phyloP scores from a whole-genome alignment of 2,888 invertebrate genomes.

The Boloria euphrosyne region DNA sequence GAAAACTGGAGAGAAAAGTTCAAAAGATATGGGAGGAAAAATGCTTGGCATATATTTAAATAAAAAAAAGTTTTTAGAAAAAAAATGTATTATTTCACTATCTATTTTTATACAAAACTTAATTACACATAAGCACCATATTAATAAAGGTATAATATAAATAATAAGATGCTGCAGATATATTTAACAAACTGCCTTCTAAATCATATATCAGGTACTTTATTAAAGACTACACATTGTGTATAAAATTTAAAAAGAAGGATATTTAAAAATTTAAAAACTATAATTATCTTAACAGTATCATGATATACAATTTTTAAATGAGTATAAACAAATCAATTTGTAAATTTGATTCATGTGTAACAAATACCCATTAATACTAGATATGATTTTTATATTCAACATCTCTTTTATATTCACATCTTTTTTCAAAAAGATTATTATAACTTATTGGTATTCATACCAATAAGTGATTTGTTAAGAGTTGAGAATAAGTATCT shows the following conservation, averaged over 20 bases:
- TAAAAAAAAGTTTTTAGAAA: slow-evolving; percentile 53
- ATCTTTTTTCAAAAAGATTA: too few species aligned
- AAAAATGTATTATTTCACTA: slow-evolving; percentile 43
- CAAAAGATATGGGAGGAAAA: slow-evolving; percentile 72
- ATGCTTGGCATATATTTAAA: slow-evolving; percentile 63
- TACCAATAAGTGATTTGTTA: too few species aligned
- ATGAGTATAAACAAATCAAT: background rate
- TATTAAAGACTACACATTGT: slow-evolving; percentile 41
- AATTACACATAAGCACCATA: slow-evolving; percentile 61
- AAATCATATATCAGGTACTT: slow-evolving; percentile 60
- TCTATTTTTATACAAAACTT: slow-evolving; percentile 45
- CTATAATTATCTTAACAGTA: slow-evolving; percentile 4
- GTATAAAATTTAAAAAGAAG: slow-evolving; percentile 22
- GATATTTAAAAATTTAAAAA: slow-evolving; percentile 15
- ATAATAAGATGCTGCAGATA: slow-evolving; percentile 36
- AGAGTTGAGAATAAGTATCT: too few species aligned
- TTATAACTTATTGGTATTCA: too few species aligned
- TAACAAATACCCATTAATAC: background rate
- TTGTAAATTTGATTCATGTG: slow-evolving; percentile 4
- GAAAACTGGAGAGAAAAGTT: slow-evolving; percentile 66
- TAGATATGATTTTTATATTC: background rate
- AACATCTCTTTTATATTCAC: background rate
- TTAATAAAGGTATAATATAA: slow-evolving; percentile 52
- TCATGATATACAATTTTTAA: slow-evolving; percentile 6
- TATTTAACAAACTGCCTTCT: slow-evolving; percentile 30